phyloP scores from a whole-genome alignment of 2,113 vertebrate species.

The Burhinus bistriatus region DNA sequence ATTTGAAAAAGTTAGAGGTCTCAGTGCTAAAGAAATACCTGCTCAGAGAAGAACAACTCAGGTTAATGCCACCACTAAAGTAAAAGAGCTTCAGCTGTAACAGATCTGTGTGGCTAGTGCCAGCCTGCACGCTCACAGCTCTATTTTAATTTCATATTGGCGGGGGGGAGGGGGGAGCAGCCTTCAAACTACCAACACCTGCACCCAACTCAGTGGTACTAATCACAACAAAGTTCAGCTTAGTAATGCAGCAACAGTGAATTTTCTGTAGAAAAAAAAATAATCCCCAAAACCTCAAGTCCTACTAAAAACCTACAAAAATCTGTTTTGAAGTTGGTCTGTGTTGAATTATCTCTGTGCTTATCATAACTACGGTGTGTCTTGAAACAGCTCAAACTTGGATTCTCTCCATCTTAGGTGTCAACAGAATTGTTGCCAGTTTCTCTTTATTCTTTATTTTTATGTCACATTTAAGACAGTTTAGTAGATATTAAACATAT shows the following conservation, averaged over 20 bases:
- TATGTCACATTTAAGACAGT: background rate
- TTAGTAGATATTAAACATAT: background rate
- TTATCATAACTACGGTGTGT: background rate
- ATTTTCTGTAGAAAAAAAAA: background rate
- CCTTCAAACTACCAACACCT: background rate
- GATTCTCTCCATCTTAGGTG: background rate
- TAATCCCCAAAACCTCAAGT: background rate
- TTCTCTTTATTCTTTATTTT: background rate
- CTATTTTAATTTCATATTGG: background rate
- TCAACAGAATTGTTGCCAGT: background rate
- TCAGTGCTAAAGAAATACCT: background rate
- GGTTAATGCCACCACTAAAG: background rate
- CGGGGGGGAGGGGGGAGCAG: no score
- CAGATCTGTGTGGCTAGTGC: background rate
- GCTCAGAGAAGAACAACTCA: background rate
- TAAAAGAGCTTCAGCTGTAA: background rate
- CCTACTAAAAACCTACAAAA: background rate
- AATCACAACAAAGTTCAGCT: background rate
- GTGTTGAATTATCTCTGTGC: background rate
- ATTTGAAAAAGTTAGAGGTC: background rate
- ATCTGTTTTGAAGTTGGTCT: background rate
- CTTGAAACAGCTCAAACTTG: background rate
- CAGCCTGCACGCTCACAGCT: background rate
- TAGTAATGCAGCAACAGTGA: background rate
- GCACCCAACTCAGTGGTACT: background rate